Evolutionary conservation across 2,797 vertebrate genomes (phyloP).

Genomic region (Microctenopoma steveboyesi): DNA sequence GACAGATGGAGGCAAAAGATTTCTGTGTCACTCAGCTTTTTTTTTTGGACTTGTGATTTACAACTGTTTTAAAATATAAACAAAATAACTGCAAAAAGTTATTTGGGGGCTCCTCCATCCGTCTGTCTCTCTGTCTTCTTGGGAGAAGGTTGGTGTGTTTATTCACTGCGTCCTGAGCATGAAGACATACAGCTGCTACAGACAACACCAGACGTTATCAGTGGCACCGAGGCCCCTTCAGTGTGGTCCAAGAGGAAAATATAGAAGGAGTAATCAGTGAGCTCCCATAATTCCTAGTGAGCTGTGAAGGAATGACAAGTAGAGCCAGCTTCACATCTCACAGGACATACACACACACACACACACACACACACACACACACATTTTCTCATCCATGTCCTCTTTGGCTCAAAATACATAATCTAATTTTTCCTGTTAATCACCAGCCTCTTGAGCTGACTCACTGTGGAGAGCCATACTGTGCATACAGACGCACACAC

Average conservation of each 20-base stretch:
- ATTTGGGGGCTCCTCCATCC: too few relatives aligned
- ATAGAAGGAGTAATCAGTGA: conserved; percentile 59
- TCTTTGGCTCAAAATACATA: conserved; percentile 59
- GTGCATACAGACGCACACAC: conserved; percentile 44
- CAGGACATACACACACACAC: conserved; percentile 15
- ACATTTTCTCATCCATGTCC: conserved; percentile 42
- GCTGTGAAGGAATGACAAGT: conserved; percentile 65
- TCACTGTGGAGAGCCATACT: conserved; percentile 51
- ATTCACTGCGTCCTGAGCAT: conserved; percentile 4
- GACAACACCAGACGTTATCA: conserved; percentile 48
- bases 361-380: background rate
- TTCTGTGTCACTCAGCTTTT: conserved; percentile 3
- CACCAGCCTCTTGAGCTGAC: conserved; percentile 66
- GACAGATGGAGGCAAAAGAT: conserved; percentile 29
- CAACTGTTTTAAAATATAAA: too few relatives aligned
- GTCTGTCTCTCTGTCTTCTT: background rate
- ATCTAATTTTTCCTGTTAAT: conserved; percentile 76
- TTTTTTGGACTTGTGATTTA: too few relatives aligned
- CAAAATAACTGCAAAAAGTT: too few relatives aligned
- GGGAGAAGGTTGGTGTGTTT: conserved; percentile 38
- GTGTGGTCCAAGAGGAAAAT: conserved; percentile 54
- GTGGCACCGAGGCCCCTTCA: conserved; percentile 32
- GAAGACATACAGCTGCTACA: conserved; percentile 44
- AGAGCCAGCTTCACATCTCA: conserved; percentile 38
- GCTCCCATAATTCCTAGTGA: conserved; percentile 61